Conservation (phyloP, 2,888 invertebrate genomes). For the Caenorhabditis zanzibari region DNA sequence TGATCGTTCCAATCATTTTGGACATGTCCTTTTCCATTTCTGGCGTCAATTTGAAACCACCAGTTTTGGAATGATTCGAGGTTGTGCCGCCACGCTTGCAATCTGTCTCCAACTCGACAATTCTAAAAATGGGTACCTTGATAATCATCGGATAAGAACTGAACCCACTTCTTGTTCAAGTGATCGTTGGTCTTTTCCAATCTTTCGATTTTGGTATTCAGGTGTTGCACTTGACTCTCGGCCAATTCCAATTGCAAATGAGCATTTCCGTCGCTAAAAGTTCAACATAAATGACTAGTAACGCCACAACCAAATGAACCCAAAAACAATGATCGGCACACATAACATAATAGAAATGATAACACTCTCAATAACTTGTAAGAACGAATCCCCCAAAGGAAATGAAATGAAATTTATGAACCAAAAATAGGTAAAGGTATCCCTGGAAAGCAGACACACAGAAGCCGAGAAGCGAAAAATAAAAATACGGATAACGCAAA, state of each 20-base stretch:
- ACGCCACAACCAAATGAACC: not conserved
- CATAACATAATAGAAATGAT: constrained; percentile 28
- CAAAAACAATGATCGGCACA: constrained; percentile 30
- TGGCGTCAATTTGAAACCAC: constrained; percentile 75
- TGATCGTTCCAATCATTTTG: constrained; percentile 77
- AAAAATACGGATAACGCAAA: constrained; percentile 41
- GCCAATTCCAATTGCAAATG: constrained; percentile 84
- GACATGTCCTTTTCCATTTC: constrained; percentile 81
- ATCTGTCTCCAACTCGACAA: constrained; percentile 79
- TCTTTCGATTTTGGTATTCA: constrained; percentile 88
- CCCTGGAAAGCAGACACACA: constrained; percentile 26
- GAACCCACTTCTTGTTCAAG: constrained; percentile 73
- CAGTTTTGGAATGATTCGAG: constrained; percentile 88
- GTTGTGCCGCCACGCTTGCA: constrained; percentile 86
- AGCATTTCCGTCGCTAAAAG: constrained; percentile 82
- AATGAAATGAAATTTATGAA: constrained; percentile 19
- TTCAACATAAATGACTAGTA: not conserved
- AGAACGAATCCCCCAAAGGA: not conserved
- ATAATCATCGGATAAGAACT: not conserved
- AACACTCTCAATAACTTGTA: constrained; percentile 22
- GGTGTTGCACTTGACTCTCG: constrained; percentile 90
- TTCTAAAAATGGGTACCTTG: constrained; percentile 70
- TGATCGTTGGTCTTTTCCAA: constrained; percentile 85
- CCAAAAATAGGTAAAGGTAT: not conserved
- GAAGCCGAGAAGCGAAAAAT: constrained; percentile 29